These are phyloP conservation scores for Drosophila nr. perissopoda DNA, from an alignment of 2,888 invertebrate species.

Conservation along the genomic window DNA sequence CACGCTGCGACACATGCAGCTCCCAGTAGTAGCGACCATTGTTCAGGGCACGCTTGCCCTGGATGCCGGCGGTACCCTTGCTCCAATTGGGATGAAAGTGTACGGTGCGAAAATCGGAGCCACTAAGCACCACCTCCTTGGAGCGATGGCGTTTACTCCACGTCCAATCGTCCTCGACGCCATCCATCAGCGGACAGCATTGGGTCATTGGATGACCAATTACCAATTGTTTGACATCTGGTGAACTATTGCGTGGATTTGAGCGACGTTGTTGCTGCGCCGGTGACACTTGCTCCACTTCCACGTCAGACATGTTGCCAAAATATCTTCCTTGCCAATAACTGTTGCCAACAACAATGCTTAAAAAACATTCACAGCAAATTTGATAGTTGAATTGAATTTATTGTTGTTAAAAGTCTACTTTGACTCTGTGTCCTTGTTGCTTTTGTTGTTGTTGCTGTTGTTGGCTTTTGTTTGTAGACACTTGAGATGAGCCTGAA, in stretches of 20 bases:
- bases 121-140: conserved; percentile 87
- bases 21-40: conserved; percentile 89
- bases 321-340: not conserved
- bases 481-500: conserved; percentile 25
- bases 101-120: conserved; percentile 86
- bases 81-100: conserved; percentile 92
- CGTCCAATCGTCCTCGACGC: conserved; percentile 89
- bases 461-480: not conserved
- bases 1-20: conserved; percentile 87
- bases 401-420: conserved; percentile 12
- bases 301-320: conserved; percentile 61
- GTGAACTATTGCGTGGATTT: not conserved
- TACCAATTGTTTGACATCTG: not conserved
- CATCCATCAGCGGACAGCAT: conserved; percentile 82
- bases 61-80: conserved; percentile 90
- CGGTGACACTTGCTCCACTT: conserved; percentile 42
- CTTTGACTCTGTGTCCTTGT: conserved; percentile 18
- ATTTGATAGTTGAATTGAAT: conserved; percentile 34
- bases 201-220: not conserved
- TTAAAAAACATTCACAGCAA: conserved; percentile 26
- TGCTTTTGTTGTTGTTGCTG: not conserved
- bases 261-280: conserved; percentile 39
- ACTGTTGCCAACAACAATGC: not conserved
- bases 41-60: conserved; percentile 88
- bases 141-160: conserved; percentile 88